Base-by-base conservation (phyloP, 64 coral and sea anemone genomes). In the Astreopora myriophthalma region DNA sequence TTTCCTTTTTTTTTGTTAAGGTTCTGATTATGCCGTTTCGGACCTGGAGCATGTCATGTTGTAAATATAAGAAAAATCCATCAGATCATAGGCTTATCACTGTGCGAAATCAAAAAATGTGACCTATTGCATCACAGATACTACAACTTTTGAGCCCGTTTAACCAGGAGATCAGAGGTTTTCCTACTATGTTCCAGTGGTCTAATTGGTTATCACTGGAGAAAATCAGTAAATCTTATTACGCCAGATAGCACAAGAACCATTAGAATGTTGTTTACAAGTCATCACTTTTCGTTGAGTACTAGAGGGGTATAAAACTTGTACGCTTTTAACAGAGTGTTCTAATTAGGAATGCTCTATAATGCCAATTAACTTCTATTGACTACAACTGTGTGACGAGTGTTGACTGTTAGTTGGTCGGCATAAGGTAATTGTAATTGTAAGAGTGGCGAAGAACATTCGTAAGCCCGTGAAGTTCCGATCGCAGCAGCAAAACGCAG, bases 341-440 rank as follows among this genome's bases (percentile, higher is more conserved):
- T 24, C 62, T 66, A 0, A 66, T 27, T 66, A 66, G 1, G 23
- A 25, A 26, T 6, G 61, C 3, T 26, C 61, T 25, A 4, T 5
- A 40, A 78, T 48, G 40, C 52, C 57, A 64, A 83, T 83, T 65
- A 83, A 83, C 33, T 33, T 55, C 79, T 83, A 29, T 22, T 5
- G 9, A 83, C 64, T 34, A 4, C 23, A 24, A 20, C 79, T 65
- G 26, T 65, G 20, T 65, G 34, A n/a, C 23, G 32, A 83, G 31
- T 60, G 52, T 37, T 38, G 37, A 25, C 22, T n/a, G n/a, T n/a
- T n/a, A n/a, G n/a, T n/a, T n/a, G n/a, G n/a, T n/a, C n/a, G n/a
- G n/a, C n/a, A n/a, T n/a, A n/a, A n/a, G n/a, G n/a, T n/a, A n/a
- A n/a, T n/a, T n/a, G n/a, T n/a, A n/a, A n/a, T n/a, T n/a, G n/a